Percentiles rank a stretch among this genome's conserved stretches.
Conservation (phyloP, 2,113 vertebrate genomes). For the Balaenoptera acutorostrata region DNA sequence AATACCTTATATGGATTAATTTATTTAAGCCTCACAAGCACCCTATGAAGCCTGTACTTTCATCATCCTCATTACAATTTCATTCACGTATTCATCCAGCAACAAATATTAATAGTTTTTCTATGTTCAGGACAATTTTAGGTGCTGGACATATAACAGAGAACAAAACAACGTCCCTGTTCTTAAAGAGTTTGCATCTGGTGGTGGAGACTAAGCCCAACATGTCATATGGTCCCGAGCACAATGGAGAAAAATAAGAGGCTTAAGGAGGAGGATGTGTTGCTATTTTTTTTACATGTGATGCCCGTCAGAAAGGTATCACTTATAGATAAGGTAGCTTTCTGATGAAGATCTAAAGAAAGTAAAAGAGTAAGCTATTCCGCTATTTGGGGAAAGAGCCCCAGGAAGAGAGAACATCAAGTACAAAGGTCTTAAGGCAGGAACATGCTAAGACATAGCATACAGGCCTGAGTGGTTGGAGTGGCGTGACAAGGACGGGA, state of each 20-base stretch:
- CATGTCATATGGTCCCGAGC: background rate
- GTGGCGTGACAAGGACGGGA: background rate
- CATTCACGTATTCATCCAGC: background rate
- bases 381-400: background rate
- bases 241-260: background rate
- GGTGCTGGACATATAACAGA: background rate
- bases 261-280: background rate
- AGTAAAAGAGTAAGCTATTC: background rate
- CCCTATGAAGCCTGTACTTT: background rate
- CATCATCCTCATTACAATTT: background rate
- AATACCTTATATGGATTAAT: background rate
- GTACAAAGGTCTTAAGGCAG: background rate
- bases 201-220: background rate
- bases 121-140: background rate
- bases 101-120: conserved; percentile 3
- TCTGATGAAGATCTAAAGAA: background rate
- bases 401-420: background rate
- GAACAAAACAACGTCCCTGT: background rate
- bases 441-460: background rate
- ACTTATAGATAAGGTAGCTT: background rate
- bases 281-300: background rate
- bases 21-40: conserved; percentile 13
- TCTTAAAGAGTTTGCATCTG: background rate
- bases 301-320: background rate
- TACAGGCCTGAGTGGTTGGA: background rate